These are phyloP conservation scores for Cephalopachus bancanus DNA, from an alignment of 2,797 vertebrate genomes.

Conservation along the genomic window DNA sequence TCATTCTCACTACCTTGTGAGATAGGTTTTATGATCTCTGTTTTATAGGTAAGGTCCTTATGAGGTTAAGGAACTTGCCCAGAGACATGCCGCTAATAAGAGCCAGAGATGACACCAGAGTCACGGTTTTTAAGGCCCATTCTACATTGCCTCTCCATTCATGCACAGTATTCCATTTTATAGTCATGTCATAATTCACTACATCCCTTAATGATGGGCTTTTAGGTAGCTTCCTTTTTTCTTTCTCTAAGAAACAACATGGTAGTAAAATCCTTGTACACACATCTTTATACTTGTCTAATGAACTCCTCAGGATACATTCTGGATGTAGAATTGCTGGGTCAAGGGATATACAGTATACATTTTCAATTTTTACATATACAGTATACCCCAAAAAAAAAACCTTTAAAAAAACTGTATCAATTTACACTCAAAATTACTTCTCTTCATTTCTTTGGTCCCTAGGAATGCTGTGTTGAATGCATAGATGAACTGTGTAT, in stretches of 20 bases:
- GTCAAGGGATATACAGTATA: background rate
- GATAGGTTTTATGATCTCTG: background rate
- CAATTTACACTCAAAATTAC: background rate
- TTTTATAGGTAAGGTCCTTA: background rate
- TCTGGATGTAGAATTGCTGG: background rate
- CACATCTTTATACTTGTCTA: background rate
- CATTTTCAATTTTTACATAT: background rate
- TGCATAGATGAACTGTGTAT: background rate
- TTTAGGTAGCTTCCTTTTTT: background rate
- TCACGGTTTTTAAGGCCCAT: background rate
- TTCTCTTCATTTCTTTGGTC: background rate
- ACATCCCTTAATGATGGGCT: background rate
- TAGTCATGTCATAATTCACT: background rate
- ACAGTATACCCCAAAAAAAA: background rate
- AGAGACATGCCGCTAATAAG: background rate
- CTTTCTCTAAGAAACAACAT: conserved; percentile 6
- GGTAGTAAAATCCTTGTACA: background rate
- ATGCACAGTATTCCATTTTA: background rate
- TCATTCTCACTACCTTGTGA: background rate
- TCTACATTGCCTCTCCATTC: background rate
- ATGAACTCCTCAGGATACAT: background rate
- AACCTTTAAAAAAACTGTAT: background rate
- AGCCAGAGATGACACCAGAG: background rate
- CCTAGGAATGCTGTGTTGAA: background rate
- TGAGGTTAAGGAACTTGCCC: background rate